Percentiles rank a stretch among this genome's conserved stretches.
Evolutionary conservation across 2,888 invertebrate species (phyloP).

Genomic region (Myathropa florea): DNA sequence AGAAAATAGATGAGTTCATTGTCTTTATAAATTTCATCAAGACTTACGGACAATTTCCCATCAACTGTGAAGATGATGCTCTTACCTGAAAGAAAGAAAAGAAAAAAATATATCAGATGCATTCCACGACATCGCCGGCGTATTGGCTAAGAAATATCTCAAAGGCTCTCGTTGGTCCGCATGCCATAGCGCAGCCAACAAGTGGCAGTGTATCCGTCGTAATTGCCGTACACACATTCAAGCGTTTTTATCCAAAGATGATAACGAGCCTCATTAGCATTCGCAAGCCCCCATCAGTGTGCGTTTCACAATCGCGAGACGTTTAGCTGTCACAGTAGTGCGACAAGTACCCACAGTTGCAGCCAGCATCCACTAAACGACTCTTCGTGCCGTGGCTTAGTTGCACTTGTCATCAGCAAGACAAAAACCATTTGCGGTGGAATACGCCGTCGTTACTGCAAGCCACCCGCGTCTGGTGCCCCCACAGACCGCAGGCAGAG

Average conservation of each 20-base stretch:
- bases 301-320: slow-evolving; percentile 41
- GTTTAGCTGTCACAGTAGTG: slow-evolving; percentile 29
- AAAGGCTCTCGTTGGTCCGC: no score
- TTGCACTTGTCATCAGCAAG: slow-evolving; percentile 56
- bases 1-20: no score
- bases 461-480: slow-evolving; percentile 1
- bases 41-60: neutral
- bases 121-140: neutral
- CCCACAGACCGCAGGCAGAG: slow-evolving; percentile 29
- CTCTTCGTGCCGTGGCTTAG: slow-evolving; percentile 10
- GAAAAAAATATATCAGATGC: neutral
- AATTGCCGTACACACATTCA: slow-evolving; percentile 3
- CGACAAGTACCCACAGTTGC: slow-evolving; percentile 24
- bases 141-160: neutral
- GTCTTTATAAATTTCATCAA: neutral
- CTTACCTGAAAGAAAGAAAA: neutral
- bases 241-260: neutral
- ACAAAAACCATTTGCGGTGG: slow-evolving; percentile 43
- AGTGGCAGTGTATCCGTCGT: neutral
- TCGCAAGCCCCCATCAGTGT: slow-evolving; percentile 15
- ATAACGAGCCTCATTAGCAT: slow-evolving; percentile 29
- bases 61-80: neutral
- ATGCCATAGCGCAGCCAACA: neutral
- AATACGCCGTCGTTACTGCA: neutral
- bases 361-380: neutral